phyloP scores from a whole-genome alignment of 2,797 vertebrate genomes.

The Okamejei kenojei region DNA sequence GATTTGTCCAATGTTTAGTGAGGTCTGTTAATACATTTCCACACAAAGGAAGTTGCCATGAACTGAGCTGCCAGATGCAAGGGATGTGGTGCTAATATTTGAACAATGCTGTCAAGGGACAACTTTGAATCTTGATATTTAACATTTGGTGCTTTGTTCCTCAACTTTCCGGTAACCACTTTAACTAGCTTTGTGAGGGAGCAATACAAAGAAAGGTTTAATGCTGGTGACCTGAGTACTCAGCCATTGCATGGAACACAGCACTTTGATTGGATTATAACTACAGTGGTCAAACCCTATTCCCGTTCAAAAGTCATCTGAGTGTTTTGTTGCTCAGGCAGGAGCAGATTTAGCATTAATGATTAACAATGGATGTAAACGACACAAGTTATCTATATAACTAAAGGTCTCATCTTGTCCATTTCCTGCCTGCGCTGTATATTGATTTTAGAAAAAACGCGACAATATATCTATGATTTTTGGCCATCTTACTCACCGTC shows the following conservation, averaged over 20 bases:
- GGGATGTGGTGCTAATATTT: neutral
- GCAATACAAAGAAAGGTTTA: neutral
- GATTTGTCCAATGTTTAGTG: neutral
- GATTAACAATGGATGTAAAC: neutral
- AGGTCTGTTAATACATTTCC: neutral
- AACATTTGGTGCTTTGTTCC: neutral
- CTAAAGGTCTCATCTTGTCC: too few relatives aligned
- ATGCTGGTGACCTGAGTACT: neutral
- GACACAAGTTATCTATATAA: neutral
- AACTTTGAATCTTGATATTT: neutral
- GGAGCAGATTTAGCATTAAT: neutral
- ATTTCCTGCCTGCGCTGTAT: too few relatives aligned
- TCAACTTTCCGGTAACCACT: neutral
- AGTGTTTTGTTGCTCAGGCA: neutral
- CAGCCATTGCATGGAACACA: neutral
- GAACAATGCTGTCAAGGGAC: neutral
- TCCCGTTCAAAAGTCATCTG: neutral
- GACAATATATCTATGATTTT: too few relatives aligned
- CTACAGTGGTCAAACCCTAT: neutral
- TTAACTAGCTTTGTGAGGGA: neutral
- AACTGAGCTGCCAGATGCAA: neutral
- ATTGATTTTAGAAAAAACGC: too few relatives aligned
- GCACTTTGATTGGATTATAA: neutral
- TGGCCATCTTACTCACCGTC: too few relatives aligned
- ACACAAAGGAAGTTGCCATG: neutral